Base-by-base conservation (phyloP, 2,888 invertebrate genomes). In the Drosophila anomalata region DNA sequence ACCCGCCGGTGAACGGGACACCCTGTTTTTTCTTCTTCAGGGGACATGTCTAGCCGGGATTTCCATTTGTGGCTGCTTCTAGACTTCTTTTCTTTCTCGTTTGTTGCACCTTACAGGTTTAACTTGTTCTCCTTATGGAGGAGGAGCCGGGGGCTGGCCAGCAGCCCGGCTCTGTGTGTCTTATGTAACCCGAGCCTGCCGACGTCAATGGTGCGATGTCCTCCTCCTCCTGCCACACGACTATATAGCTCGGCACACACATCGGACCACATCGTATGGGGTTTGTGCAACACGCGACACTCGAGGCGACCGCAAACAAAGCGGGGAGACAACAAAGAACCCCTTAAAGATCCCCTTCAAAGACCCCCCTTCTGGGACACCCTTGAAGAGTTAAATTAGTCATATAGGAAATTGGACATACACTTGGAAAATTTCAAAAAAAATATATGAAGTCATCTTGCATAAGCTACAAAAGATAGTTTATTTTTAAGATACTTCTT, bases 21-120 rank as follows among this genome's bases (percentile, higher is more conserved):
- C 71, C 74, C 71, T 73, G 42, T 56, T 41, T 9, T 11, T 11
- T 1, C 2, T 9, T 7, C 2, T 17, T 8, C 42, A 57, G 14
- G 46, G 58, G 61, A 56, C 57, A 60, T 66, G 77, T 70, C 60
- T 71, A 66, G 56, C 58, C 54, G 75, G 62, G 79, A 53, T 59
- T 57, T 79, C 51, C 69, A 36, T 61, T 57, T 50, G 53, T 24
- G 68, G 48, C 33, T 71, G 52, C 22, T 60, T 71, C 72, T 48
- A 36, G 42, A 26, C 26, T 26, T 59, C 47, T 61, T 57, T n/a
- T 36, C 9, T n/a, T 75, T 62, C 70, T 75, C 63, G 67, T 73
- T 50, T 48, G 60, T 41, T 79, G 88, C 82, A 87, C 79, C 88
- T 86, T 77, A 86, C 88, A 88, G 86, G 82, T 82, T 82, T 82